phyloP scores from a whole-genome alignment of 2,888 invertebrate species.

The Coelopa pilipes region DNA sequence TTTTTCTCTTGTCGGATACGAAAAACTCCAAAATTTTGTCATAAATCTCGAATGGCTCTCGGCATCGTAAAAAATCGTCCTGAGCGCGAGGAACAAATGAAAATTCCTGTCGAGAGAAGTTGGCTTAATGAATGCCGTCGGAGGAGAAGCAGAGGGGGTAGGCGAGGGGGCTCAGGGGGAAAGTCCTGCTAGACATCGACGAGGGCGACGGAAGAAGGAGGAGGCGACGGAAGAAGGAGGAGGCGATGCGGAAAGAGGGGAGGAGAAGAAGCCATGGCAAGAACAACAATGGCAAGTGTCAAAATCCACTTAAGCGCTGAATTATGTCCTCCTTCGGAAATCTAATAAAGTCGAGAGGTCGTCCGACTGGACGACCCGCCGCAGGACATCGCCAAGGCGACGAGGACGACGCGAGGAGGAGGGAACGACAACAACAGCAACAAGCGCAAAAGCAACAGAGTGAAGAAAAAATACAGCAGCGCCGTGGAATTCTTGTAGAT shows the following conservation, averaged over 20 bases:
- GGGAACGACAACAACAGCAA: no score
- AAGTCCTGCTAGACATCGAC: background rate
- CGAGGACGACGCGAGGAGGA: background rate
- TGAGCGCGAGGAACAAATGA: constrained; percentile 1
- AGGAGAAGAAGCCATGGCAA: constrained; percentile 3
- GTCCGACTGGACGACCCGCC: background rate
- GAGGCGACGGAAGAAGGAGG: no score
- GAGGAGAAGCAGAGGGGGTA: constrained; percentile 21
- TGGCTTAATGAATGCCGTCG: constrained; percentile 23
- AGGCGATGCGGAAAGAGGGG: background rate
- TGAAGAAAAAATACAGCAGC: constrained; percentile 9
- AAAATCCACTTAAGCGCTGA: constrained; percentile 37
- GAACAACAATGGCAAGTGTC: constrained; percentile 27
- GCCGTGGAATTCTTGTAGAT: constrained; percentile 19
- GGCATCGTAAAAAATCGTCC: constrained; percentile 14
- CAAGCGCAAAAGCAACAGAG: constrained; percentile 43
- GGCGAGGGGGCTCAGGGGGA: no score
- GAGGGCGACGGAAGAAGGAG: background rate
- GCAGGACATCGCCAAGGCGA: constrained; percentile 3
- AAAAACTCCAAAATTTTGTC: constrained; percentile 8
- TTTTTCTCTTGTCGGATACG: background rate
- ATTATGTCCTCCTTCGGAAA: constrained; percentile 34
- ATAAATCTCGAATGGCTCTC: constrained; percentile 20
- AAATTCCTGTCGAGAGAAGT: constrained; percentile 5
- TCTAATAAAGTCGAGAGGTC: constrained; percentile 33